Base-by-base conservation (phyloP, 1,140 invertebrate species). In the Sitophilus oryzae region DNA sequence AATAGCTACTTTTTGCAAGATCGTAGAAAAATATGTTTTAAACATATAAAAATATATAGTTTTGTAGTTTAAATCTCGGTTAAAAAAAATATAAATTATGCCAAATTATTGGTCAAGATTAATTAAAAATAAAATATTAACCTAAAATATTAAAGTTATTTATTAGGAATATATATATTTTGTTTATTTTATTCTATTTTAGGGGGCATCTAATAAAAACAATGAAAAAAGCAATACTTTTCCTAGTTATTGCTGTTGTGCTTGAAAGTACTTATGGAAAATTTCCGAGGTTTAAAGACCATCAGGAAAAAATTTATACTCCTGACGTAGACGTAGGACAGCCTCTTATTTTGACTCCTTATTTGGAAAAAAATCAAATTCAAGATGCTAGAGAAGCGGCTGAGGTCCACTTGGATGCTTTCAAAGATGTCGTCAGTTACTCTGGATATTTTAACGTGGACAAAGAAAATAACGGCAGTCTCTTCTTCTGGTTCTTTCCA, bases 401-500 rank as follows among this genome's bases (percentile, higher is more conserved):
- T 15, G 15, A 47, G 49, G 60, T 56, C 1, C 9, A 34, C 35
- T 8, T 46, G 15, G 46, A 59, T 20, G 38, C 16, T 49, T 68
- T 69, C 36, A 48, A 55, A 54, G 49, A 56, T 25, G 40, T 52
- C 18, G 35, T 51, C 36, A 60, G 59, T 61, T 77, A 85, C 65
- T 75, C 84, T 22, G 86, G 85, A 21, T 87, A 79, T 63, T 74
- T 88, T 15, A 88, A 84, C 1, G 80, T 88, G 1, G 77, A 88
- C 62, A 73, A 80, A 67, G 64, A 68, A 1, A 78, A 73, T 56
- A 75, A 81, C 59, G 83, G 82, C 2, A 85, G 88, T 69, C 68
- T 84, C 53, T 89, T 85, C 68, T 88, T 88, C 70, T 88, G 86
- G 86, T 88, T 83, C 67, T 86, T 88, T 63, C 83, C 84, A 11